Evolutionary conservation across 2,888 invertebrate species (phyloP).

Genomic region (Stenichneumon culpator): DNA sequence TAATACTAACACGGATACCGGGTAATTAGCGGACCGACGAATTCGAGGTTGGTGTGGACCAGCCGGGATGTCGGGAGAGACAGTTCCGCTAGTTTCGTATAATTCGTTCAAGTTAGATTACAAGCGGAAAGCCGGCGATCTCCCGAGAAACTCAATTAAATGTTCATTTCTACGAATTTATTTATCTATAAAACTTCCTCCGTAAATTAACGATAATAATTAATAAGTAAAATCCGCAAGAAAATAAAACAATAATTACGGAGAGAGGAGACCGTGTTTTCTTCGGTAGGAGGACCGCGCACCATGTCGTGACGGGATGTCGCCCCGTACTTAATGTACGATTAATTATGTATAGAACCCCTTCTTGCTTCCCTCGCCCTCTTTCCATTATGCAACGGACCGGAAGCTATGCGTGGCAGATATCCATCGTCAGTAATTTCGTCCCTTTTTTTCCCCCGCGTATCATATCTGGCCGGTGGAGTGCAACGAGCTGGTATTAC

Average conservation of each 20-base stretch:
- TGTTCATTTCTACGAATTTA: neutral
- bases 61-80: neutral
- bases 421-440: constrained; percentile 56
- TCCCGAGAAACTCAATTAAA: constrained; percentile 20
- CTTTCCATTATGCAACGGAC: constrained; percentile 33
- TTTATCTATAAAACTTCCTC: neutral
- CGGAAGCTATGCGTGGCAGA: constrained; percentile 40
- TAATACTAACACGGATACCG: neutral
- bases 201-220: constrained; percentile 26
- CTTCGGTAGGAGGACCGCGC: neutral
- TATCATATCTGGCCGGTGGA: neutral
- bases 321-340: constrained; percentile 78
- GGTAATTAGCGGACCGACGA: constrained; percentile 4
- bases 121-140: neutral
- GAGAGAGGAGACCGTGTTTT: constrained; percentile 4
- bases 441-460: neutral
- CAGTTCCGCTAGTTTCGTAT: constrained; percentile 1
- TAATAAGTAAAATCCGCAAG: neutral
- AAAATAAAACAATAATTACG: constrained; percentile 51
- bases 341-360: constrained; percentile 80
- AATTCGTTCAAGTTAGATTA: neutral
- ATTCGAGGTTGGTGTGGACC: neutral
- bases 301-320: constrained; percentile 42
- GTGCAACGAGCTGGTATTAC: constrained; percentile 27
- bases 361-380: constrained; percentile 34